Conservation (phyloP, 1,140 invertebrate genomes). For the Ridgeia piscesae region DNA sequence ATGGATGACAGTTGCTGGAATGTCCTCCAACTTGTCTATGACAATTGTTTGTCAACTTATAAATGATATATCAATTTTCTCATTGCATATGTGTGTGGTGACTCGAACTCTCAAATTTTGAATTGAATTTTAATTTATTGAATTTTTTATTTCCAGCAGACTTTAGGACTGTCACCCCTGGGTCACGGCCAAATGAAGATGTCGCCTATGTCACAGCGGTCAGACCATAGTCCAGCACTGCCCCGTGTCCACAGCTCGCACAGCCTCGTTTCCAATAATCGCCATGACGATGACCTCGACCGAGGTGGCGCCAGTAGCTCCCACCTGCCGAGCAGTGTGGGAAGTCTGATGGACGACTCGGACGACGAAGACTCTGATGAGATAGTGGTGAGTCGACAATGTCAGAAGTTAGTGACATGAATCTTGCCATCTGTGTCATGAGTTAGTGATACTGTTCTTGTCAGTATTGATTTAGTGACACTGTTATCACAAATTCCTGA, state of each 20-base stretch:
- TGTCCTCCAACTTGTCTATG: too few relatives aligned
- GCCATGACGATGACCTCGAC: not conserved
- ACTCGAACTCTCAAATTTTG: not conserved
- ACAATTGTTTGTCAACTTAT: not conserved
- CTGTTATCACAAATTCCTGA: too few relatives aligned
- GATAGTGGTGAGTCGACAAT: not conserved
- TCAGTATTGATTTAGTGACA: not conserved
- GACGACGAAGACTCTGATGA: not conserved
- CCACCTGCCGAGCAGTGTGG: not conserved
- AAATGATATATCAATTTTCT: not conserved
- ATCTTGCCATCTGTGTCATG: not conserved
- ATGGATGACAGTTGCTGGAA: too few relatives aligned
- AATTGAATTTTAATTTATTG: too few relatives aligned
- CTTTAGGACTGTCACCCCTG: not conserved
- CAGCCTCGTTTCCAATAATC: not conserved
- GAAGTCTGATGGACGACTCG: not conserved
- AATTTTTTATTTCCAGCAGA: not conserved
- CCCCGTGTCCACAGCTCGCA: not conserved
- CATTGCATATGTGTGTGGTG: not conserved
- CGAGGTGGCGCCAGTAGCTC: not conserved
- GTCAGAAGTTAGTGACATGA: not conserved
- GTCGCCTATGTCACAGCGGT: not conserved
- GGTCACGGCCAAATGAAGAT: not conserved
- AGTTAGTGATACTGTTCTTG: not conserved
- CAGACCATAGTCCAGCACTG: not conserved